Base-by-base conservation (phyloP, 2,113 vertebrate genomes). In the Myiopsitta monachus region DNA sequence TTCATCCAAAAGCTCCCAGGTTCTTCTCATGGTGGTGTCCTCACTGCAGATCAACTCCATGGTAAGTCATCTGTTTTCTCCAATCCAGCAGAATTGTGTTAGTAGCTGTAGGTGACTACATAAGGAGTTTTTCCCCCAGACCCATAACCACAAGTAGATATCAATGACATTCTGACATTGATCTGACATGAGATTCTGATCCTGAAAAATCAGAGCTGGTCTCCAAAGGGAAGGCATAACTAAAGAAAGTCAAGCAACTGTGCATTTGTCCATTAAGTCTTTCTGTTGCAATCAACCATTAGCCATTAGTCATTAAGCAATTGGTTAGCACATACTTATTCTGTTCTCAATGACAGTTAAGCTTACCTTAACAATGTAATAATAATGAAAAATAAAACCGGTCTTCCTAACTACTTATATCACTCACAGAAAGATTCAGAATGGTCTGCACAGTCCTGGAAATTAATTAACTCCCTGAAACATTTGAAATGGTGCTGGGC, bases 381-480 rank as follows among this genome's bases (percentile, higher is more conserved):
- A 51, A 70, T n/a, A 87, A 87, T 28, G 55, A 66, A 33, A 94
- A 92, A n/a, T 26, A 80, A 72, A 74, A 49, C 0, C 6, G 46
- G 15, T 47, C 38, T 90, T 92, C 7, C 36, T 84, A 84, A 61
- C 69, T 90, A 31, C 19, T 64, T 5, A 30, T 79, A 30, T 78
- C 43, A 51, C 28, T 92, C 83, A 94, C 21, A 51, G 41, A 80
- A 91, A 88, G 14, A 70, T 68, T 63, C 52, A 68, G 39, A 92
- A 81, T 57, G 7, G 68, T 77, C 36, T 83, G 22, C 66, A n/a
- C 11, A 54, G 69, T 44, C 44, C 52, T 82, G 67, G 52, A 93
- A 87, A 92, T 88, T 77, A 90, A 86, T 87, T 94, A 39, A 88
- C 31, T 88, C 76, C 76, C 51, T 63, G 36, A 88, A 95, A 26